Base-by-base conservation (phyloP, 2,113 vertebrate species). In the Leptobrachium leishanense region DNA sequence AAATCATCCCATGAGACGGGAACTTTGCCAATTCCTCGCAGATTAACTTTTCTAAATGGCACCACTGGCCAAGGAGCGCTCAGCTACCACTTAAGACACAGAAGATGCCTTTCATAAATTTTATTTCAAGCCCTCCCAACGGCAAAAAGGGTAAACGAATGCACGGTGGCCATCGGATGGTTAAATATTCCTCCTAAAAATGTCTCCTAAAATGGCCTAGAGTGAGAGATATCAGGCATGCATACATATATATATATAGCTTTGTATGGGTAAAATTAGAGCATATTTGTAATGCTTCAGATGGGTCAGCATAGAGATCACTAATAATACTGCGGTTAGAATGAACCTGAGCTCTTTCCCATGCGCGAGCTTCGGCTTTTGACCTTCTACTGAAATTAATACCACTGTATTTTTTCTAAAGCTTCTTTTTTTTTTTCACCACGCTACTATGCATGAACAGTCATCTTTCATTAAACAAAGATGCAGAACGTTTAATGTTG, bases 21-120 rank as follows among this genome's bases (percentile, higher is more conserved):
- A 91, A 86, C 55, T 40, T 59, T 70, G 92, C 95, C 95, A 90
- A 64, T 86, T 90, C 91, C 94, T 92, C 95, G 95, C 92, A 94
- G 93, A 95, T 95, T 92, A 90, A 92, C 92, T 89, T 87, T 94
- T 31, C 20, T 31, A 94, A 95, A 95, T 95, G 93, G 88, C 82
- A 82, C 87, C 87, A 84, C 87, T 89, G 88, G 93, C 95, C 95
- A 96, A 95, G 90, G 89, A 50, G 46, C 20, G 20, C 4, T 50
- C 46, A 50, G 8, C 4, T 50, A 50, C 46, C 0, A 4, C 46
- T 50, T 50, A 50, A 50, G 46, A 50, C 8, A 50, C 20, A 31
- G 20, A 50, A 50, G 46, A 50, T 50, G 46, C 8, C 8, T 50
- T 50, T 50, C 8, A 50, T 50, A 50, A 31, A 50, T 50, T 50